phyloP scores from a whole-genome alignment of 2,888 invertebrate genomes.

The Brenthis hecate region DNA sequence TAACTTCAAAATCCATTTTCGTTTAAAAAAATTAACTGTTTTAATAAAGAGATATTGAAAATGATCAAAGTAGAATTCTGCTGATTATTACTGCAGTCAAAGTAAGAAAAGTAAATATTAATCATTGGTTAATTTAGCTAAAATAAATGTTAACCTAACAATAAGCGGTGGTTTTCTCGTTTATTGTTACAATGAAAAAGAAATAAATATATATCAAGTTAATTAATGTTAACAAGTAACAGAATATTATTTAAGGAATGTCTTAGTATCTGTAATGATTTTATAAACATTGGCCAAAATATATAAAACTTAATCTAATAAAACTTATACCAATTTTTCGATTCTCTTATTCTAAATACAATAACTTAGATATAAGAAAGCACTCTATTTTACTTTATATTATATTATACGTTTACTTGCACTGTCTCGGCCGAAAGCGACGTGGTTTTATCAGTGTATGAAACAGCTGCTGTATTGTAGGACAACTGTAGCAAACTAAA shows the following conservation, averaged over 20 bases:
- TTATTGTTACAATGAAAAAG: constrained; percentile 11
- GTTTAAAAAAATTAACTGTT: too few relatives aligned
- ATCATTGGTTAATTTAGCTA: neutral
- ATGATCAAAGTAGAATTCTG: too few relatives aligned
- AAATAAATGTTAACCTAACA: constrained; percentile 16
- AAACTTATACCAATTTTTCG: constrained; percentile 31
- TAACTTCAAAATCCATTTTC: too few relatives aligned
- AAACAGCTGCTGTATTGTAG: constrained; percentile 45
- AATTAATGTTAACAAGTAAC: neutral
- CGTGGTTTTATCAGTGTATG: constrained; percentile 28
- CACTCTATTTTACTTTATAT: neutral
- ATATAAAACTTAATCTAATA: constrained; percentile 23
- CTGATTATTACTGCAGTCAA: neutral
- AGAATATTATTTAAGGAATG: constrained; percentile 26
- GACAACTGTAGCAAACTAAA: constrained; percentile 41
- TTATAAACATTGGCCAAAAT: constrained; percentile 11
- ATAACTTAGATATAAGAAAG: constrained; percentile 8
- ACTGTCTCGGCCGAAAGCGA: constrained; percentile 50
- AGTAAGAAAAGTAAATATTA: neutral
- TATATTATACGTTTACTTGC: constrained; percentile 43
- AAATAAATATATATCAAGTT: constrained; percentile 8
- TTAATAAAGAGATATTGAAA: too few relatives aligned
- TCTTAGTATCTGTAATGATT: constrained; percentile 29
- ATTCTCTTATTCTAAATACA: constrained; percentile 10
- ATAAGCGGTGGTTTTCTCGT: constrained; percentile 30